Base-by-base conservation (phyloP, 2,888 invertebrate species). In the Suillia variegata region DNA sequence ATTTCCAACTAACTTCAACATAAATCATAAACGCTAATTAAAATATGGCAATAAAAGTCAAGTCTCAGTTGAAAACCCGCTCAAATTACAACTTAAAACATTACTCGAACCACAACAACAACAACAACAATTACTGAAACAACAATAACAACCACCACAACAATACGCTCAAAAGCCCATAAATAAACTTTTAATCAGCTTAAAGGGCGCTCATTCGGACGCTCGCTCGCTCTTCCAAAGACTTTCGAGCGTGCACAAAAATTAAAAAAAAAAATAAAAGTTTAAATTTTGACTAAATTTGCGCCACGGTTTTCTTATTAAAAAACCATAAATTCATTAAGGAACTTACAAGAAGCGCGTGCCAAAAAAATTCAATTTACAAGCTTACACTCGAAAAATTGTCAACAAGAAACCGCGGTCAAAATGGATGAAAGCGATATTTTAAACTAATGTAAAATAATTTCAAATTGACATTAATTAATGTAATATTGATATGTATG, bases 271-370 rank as follows among this genome's bases (percentile, higher is more conserved):
- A 24, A 22, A 22, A n/a, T 24, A 20, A 10, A 42, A 52, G n/a
- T n/a, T n/a, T n/a, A n/a, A n/a, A n/a, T n/a, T n/a, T n/a, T n/a
- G n/a, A n/a, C n/a, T n/a, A n/a, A 38, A 55, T 24, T 31, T 48
- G 34, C 3, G 52, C 38, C 21, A 58, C 58, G 56, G 59, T 59
- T 62, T 62, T 56, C 54, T 18, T 59, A 34, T 59, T 56, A 59
- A 59, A 54, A 56, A 59, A 13, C 50, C 62, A 62, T 62, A 62
- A 59, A 62, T 56, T 58, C 53, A 62, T 59, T 56, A 52, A 54
- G 18, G 18, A 45, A 45, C 5, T 20, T 15, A 54, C 12, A 10
- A 21, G 18, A 6, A 50, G 22, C 42, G 38, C 47, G 45, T 54
- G 54, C 54, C 24, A 54, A 54, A 53, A 38, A 45, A 18, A 20